Percentiles rank a stretch among this genome's conserved stretches.
phyloP scores from a whole-genome alignment of 1,140 invertebrate genomes.

The Eufriesea mexicana region DNA sequence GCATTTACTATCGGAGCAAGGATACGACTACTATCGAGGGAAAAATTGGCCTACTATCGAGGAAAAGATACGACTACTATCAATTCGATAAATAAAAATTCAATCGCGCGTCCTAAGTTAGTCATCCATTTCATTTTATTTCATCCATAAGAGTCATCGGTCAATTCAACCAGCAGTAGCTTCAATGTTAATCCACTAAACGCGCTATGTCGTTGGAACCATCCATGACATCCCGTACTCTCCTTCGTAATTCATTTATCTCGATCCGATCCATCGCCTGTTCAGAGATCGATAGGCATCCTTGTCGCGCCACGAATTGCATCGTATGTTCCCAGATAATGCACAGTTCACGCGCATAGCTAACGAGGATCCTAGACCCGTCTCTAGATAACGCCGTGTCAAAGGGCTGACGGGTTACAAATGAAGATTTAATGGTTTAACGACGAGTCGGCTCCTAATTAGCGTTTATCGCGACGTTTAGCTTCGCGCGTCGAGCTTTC shows the following conservation, averaged over 20 bases:
- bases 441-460: background rate
- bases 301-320: background rate
- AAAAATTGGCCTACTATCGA: too few species aligned
- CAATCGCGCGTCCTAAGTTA: too few species aligned
- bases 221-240: too few species aligned
- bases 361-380: background rate
- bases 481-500: background rate
- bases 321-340: background rate
- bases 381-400: background rate
- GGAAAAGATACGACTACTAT: too few species aligned
- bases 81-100: too few species aligned
- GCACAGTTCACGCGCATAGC: background rate
- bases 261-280: background rate
- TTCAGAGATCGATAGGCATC: background rate
- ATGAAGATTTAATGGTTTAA: background rate
- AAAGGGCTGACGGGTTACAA: background rate
- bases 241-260: background rate
- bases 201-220: too few species aligned
- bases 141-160: too few species aligned
- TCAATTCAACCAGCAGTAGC: too few species aligned
- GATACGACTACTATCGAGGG: too few species aligned
- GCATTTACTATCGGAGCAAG: too few species aligned
- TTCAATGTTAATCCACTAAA: too few species aligned
- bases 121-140: too few species aligned
- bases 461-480: background rate